Base-by-base conservation (phyloP, 1,140 invertebrate genomes). In the Mycetomoellerius zeteki region DNA sequence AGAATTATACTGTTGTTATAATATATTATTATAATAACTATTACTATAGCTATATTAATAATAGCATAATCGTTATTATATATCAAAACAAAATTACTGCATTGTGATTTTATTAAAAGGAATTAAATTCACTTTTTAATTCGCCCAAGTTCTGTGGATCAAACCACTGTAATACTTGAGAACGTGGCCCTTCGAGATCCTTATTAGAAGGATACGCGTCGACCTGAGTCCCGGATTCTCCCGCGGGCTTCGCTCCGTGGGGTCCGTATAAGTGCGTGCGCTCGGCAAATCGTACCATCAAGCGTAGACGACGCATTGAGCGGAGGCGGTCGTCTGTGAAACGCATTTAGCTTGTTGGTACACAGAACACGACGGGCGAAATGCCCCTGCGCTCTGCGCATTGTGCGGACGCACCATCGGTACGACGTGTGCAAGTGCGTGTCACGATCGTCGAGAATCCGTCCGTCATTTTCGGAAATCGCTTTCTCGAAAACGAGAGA, bases 281-380 rank as follows among this genome's bases (percentile, higher is more conserved):
- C 64, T 43, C 80, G 58, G 60, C 73, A 81, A 80, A 87, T 82
- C 87, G 67, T 52, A 52, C 77, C 67, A 64, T 73, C 69, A 33
- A 60, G 19, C 58, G 33, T 67, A 72, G 64, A 82, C 37, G 85
- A 86, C 89, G 92, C 93, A 95, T 95, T 95, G 91, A 95, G 62
- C 75, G 72, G 58, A 94, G 94, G 94, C 95, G 94, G 93, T 93
- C 94, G 94, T 94, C 94, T 94, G 95, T 95, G 94, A 95, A 95
- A 95, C 94, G 91, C 91, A 93, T 95, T 95, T 95, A 95, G 93
- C 94, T 94, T 95, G 94, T 95, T 95, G 95, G 93, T 93, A 95
- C 90, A 95, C 94, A 94, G 86, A 92, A 92, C 93, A 82, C 94
- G 88, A 94, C 93, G 93, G 94, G 94, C 37, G 37, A 93, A 19